A percentile compares a stretch with the other conserved stretches of the same genome.
Evolutionary conservation across 2,113 vertebrate species (phyloP).

Genomic region (Cyprinus carpio): DNA sequence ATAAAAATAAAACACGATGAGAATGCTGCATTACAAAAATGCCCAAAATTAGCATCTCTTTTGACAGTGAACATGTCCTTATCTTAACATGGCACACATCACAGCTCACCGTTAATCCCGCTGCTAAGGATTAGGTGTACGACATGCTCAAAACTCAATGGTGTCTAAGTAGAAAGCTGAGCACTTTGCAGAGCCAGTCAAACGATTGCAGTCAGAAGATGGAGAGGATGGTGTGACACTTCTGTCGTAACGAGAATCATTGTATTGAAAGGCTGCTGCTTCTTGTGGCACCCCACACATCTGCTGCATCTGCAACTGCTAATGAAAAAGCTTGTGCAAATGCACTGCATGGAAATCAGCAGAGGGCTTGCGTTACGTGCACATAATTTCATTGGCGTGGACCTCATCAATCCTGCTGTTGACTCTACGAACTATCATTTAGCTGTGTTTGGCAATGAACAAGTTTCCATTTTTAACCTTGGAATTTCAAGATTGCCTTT

Average conservation of each 20-base stretch:
- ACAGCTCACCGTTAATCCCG: conserved; percentile 33
- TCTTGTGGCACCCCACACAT: conserved; percentile 23
- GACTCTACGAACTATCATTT: background rate
- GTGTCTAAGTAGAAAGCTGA: background rate
- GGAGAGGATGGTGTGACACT: background rate
- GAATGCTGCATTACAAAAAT: conserved; percentile 15
- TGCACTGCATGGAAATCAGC: conserved; percentile 24
- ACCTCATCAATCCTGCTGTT: conserved; percentile 22
- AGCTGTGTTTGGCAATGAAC: background rate
- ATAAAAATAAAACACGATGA: background rate
- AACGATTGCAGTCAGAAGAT: background rate
- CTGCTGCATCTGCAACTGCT: conserved; percentile 8
- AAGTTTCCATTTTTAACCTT: background rate
- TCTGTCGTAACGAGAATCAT: background rate
- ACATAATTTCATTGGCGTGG: conserved; percentile 20
- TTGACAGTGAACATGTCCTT: conserved; percentile 35
- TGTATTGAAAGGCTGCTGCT: background rate
- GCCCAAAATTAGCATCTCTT: conserved; percentile 17
- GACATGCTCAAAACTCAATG: conserved; percentile 10
- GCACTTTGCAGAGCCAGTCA: conserved; percentile 12
- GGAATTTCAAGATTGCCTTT: background rate
- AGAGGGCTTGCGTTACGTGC: background rate
- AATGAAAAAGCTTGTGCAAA: conserved; percentile 32
- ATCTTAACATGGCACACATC: conserved; percentile 33
- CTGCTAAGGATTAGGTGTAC: conserved; percentile 37